Conservation (phyloP, 1,140 invertebrate species). For the Drosophila triauraria region DNA sequence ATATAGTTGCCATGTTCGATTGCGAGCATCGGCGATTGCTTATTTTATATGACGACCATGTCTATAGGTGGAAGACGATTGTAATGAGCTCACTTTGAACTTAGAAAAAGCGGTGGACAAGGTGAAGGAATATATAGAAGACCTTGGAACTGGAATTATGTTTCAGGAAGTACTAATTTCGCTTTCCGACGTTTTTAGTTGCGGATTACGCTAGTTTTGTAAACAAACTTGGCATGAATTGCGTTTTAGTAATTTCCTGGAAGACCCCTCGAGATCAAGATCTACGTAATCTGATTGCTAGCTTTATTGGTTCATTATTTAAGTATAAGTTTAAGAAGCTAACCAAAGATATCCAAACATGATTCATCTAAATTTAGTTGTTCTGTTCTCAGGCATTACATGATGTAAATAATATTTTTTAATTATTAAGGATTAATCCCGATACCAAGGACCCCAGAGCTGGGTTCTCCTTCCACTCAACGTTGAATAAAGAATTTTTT, state of each 20-base stretch:
- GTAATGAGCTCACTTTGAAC: conserved; percentile 43
- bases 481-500: background rate
- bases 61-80: conserved; percentile 20
- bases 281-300: background rate
- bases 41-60: background rate
- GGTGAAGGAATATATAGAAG: conserved; percentile 42
- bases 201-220: background rate
- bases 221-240: conserved; percentile 19
- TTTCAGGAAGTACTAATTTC: conserved; percentile 35
- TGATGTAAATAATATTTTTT: background rate
- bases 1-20: conserved; percentile 50
- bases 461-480: background rate
- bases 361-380: background rate
- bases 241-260: background rate
- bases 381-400: background rate
- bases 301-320: too few relatives aligned
- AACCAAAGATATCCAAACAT: background rate
- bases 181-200: conserved; percentile 2
- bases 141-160: conserved; percentile 7
- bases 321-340: too few relatives aligned
- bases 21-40: conserved; percentile 7
- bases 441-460: background rate
- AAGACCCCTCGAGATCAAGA: background rate
- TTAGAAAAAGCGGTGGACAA: conserved; percentile 33
- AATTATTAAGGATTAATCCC: background rate